Conservation (phyloP, 2,797 vertebrate species). For the Ispidina picta region DNA sequence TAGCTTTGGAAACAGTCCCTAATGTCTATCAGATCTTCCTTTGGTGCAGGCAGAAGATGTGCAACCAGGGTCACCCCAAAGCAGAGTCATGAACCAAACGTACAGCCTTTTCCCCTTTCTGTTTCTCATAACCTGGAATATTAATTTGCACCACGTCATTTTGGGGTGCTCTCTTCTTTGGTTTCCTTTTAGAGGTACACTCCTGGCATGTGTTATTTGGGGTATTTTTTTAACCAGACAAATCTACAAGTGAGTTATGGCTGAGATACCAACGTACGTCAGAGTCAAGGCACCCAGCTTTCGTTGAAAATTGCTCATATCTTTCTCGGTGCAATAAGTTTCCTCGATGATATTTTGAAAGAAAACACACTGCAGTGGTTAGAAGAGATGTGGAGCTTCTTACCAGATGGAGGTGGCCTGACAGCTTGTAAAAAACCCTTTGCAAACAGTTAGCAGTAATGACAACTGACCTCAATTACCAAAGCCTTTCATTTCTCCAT, state of each 20-base stretch:
- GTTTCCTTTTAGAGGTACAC: not conserved
- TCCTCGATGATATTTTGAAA: slow-evolving; percentile 18
- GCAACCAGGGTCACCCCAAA: not conserved
- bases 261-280: not conserved
- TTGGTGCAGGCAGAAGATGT: rapidly evolving
- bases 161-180: not conserved
- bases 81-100: not conserved
- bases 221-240: not conserved
- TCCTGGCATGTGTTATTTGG: rapidly evolving
- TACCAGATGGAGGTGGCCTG: slow-evolving; percentile 51
- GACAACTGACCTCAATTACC: slow-evolving; percentile 53
- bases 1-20: not conserved
- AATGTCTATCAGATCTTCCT: too few species aligned
- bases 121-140: not conserved
- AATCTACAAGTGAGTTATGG: not conserved
- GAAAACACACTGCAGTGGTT: not conserved
- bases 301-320: not conserved
- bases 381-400: slow-evolving; percentile 43
- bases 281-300: not conserved
- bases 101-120: rapidly evolving
- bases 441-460: slow-evolving; percentile 46
- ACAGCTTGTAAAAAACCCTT: slow-evolving; percentile 62
- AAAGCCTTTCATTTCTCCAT: slow-evolving; percentile 49
- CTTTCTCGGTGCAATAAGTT: not conserved
- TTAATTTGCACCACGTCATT: not conserved